Evolutionary conservation across 2,113 vertebrate genomes (phyloP).

Genomic region (Panthera tigris): DNA sequence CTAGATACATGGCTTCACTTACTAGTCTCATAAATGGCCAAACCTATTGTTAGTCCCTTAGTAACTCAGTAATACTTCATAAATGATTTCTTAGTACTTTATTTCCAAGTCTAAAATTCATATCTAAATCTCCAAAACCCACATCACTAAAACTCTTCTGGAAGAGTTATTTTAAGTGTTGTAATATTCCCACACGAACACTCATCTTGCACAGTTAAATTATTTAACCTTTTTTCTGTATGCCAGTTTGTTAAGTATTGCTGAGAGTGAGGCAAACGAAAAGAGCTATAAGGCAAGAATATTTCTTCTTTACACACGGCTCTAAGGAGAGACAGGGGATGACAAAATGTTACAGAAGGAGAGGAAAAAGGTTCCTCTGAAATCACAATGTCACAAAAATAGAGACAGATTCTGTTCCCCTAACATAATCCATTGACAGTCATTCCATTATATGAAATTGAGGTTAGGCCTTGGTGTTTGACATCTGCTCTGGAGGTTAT

Average conservation of each 20-base stretch:
- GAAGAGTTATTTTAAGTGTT: conserved; percentile 4
- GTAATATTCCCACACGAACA: neutral
- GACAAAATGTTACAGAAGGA: conserved; percentile 47
- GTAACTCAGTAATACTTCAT: conserved; percentile 19
- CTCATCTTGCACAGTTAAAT: neutral
- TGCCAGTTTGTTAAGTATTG: neutral
- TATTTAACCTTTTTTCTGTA: conserved; percentile 46
- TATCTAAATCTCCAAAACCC: conserved; percentile 32
- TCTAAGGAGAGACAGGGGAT: neutral
- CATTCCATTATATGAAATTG: conserved; percentile 38
- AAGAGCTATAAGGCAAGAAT: conserved; percentile 13
- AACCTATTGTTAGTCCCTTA: neutral
- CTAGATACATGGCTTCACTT: neutral
- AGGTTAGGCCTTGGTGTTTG: conserved; percentile 58
- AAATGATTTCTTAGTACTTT: conserved; percentile 25
- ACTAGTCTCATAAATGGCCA: neutral
- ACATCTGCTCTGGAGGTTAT: conserved; percentile 57
- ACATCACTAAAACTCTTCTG: neutral
- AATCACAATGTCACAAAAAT: conserved; percentile 43
- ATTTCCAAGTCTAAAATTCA: neutral
- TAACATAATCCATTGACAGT: conserved; percentile 55
- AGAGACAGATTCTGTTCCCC: conserved; percentile 35
- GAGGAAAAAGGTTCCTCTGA: neutral
- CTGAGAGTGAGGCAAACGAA: neutral
- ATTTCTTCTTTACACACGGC: conserved; percentile 10